Base-by-base conservation (phyloP, 2,113 vertebrate species). In the Chaenocephalus aceratus region DNA sequence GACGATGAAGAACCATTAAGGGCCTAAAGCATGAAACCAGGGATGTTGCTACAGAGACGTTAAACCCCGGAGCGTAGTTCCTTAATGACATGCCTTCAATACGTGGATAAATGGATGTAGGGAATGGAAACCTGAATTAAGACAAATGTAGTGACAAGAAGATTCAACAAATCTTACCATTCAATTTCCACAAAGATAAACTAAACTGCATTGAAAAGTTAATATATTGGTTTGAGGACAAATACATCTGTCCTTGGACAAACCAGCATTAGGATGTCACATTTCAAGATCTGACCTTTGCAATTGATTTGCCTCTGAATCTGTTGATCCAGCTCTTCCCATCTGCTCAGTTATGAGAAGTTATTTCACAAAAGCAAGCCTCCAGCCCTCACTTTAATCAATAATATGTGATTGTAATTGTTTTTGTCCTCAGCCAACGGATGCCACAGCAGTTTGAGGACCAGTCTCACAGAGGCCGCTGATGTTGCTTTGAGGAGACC, bases 401-500 rank as follows among this genome's bases (percentile, higher is more conserved):
- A 6, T 72, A n/a, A 2, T 45, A 9, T 45, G 2, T 60, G 12
- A 44, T 74, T 9, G 41, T 75, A 8, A 44, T 84, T 11, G 66
- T 3, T 75, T 61, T 54, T 77, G 56, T 72, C 16, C 34, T 13
- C 58, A 91, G 90, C 18, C 15, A 75, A 64, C 5, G 66, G 77
- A 80, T 34, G 56, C 53, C 75, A 4, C 56, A 30, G 67, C 74
- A 52, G 57, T 0, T 10, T 44, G 23, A 87, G 66, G 60, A 56
- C 54, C 21, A 3, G 41, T 9, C 73, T 16, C 11, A 1, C 46
- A 6, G 84, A 82, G 45, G 26, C n/a, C 1, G 0, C 61, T 0
- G 41, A 30, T 1, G 83, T 78, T 3, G 63, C 87, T 56, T 61
- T 86, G 63, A 85, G 86, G 78, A 93, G 77, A 13, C 26, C 54